Conservation (phyloP, 2,113 vertebrate genomes). For the Ariopsis seemanni region DNA sequence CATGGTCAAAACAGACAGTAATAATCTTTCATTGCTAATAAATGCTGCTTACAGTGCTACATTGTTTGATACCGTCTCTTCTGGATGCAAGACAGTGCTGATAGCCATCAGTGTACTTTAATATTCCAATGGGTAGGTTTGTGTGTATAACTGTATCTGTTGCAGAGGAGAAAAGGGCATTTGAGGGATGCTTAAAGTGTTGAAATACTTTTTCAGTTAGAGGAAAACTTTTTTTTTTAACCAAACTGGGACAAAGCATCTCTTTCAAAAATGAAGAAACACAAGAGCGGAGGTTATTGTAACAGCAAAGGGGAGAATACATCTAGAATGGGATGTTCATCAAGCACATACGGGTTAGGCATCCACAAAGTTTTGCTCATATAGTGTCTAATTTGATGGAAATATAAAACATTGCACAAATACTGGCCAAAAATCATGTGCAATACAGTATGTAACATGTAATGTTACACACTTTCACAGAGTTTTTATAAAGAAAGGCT, state of each 20-base stretch:
- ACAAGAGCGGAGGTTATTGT: too few relatives aligned
- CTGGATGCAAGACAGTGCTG: constrained; percentile 9
- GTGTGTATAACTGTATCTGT: background rate
- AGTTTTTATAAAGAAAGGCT: background rate
- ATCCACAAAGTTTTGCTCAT: too few relatives aligned
- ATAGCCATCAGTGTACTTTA: constrained; percentile 23
- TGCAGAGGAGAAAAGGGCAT: constrained; percentile 16
- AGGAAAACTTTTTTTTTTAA: background rate
- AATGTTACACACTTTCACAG: background rate
- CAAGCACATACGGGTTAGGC: too few relatives aligned
- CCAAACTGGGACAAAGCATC: background rate
- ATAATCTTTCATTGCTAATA: constrained; percentile 33
- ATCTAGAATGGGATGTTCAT: too few relatives aligned
- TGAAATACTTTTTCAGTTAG: background rate
- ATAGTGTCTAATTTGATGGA: too few relatives aligned
- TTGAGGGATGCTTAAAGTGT: background rate
- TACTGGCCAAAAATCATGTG: too few relatives aligned
- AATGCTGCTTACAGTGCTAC: constrained; percentile 38
- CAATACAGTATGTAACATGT: too few relatives aligned
- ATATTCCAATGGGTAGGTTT: constrained; percentile 44
- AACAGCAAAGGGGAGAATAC: too few relatives aligned
- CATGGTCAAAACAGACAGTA: constrained; percentile 38
- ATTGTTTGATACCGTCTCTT: constrained; percentile 33
- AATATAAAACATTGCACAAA: too few relatives aligned
- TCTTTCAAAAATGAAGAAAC: background rate